Evolutionary conservation across 1,140 invertebrate genomes (phyloP).

Genomic region (Drosophila erecta): DNA sequence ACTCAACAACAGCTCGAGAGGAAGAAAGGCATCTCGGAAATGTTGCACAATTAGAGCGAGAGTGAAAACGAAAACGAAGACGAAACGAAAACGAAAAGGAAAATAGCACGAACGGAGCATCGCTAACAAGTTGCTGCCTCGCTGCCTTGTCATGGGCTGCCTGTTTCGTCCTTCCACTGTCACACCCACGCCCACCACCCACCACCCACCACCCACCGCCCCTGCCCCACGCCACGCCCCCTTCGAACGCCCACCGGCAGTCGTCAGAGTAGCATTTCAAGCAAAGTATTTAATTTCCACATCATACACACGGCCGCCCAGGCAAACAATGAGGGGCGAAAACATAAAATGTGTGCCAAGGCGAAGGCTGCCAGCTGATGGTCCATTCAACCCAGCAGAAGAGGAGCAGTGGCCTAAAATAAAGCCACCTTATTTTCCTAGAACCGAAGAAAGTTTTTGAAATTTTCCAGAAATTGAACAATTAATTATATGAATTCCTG

Average conservation of each 20-base stretch:
- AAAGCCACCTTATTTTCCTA: neutral
- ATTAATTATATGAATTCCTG: too few species aligned
- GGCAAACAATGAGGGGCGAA: slow-evolving; percentile 55
- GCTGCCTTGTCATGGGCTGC: slow-evolving; percentile 31
- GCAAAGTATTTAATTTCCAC: slow-evolving; percentile 81
- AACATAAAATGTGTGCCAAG: slow-evolving; percentile 75
- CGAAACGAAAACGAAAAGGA: slow-evolving; percentile 20
- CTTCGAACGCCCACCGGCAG: slow-evolving; percentile 2
- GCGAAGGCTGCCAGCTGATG: slow-evolving; percentile 67
- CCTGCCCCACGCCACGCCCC: slow-evolving; percentile 15
- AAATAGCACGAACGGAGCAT: slow-evolving; percentile 22
- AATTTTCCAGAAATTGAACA: neutral
- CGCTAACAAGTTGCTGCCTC: slow-evolving; percentile 73
- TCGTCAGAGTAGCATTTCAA: slow-evolving; percentile 71
- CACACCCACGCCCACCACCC: slow-evolving; percentile 17
- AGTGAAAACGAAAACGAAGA: slow-evolving; percentile 34
- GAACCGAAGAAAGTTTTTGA: neutral
- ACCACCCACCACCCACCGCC: neutral
- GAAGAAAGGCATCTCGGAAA: slow-evolving; percentile 60
- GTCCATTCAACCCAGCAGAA: slow-evolving; percentile 22
- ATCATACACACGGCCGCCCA: slow-evolving; percentile 60
- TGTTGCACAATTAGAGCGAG: slow-evolving; percentile 66
- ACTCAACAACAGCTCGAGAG: slow-evolving; percentile 44
- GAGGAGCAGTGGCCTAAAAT: neutral
- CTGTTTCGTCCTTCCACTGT: slow-evolving; percentile 17